Conservation (phyloP, 2,113 vertebrate species). For the Apaloderma vittatum region DNA sequence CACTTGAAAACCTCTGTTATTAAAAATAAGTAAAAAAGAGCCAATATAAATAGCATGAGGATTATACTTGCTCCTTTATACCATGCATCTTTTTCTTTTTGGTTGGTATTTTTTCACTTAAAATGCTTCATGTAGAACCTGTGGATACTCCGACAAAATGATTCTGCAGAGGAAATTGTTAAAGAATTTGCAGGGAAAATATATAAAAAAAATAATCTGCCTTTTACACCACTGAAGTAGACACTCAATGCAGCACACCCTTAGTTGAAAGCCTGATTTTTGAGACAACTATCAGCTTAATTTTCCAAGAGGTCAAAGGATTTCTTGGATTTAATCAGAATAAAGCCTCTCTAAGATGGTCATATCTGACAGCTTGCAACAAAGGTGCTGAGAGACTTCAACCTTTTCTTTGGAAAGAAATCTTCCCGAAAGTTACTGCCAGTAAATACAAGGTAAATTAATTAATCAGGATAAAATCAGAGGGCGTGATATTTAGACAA, state of each 20-base stretch:
- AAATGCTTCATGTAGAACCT: no score
- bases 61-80: background rate
- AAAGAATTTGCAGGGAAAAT: background rate
- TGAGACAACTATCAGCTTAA: no score
- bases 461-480: background rate
- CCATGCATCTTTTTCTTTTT: background rate
- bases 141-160: rapidly evolving
- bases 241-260: no score
- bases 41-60: background rate
- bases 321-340: background rate
- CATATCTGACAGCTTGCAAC: no score
- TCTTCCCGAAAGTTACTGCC: background rate
- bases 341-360: background rate
- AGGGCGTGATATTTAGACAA: background rate
- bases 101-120: background rate
- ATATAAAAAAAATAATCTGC: background rate
- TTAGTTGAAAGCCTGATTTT: background rate
- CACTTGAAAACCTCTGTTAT: no score
- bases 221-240: background rate
- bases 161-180: background rate
- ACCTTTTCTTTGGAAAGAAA: background rate
- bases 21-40: background rate
- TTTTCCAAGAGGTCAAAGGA: background rate
- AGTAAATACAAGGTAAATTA: background rate
- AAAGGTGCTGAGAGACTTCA: background rate